Conservation (phyloP, 2,888 invertebrate species). For the Melieria crassipennis region DNA sequence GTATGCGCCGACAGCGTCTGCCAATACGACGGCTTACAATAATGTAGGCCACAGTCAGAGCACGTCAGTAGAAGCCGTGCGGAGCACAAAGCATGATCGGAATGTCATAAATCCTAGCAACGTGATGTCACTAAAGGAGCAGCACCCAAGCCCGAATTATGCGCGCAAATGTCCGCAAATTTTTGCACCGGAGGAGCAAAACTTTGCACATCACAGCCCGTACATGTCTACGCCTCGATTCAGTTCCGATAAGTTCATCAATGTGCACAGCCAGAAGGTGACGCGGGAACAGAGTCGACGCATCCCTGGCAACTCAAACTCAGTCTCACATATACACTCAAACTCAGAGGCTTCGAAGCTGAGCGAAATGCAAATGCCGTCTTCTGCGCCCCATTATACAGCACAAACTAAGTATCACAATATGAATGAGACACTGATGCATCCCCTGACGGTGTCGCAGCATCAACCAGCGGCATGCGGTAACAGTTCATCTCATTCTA, state of each 20-base stretch:
- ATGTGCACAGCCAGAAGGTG: constrained; percentile 19
- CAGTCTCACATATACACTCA: constrained; percentile 19
- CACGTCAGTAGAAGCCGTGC: constrained; percentile 21
- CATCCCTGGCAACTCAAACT: background rate
- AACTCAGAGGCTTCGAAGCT: constrained; percentile 35
- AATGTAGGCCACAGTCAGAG: constrained; percentile 13
- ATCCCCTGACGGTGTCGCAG: constrained; percentile 27
- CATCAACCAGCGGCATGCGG: constrained; percentile 30
- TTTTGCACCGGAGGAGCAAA: constrained; percentile 49
- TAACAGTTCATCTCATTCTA: constrained; percentile 21
- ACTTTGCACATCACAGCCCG: constrained; percentile 50
- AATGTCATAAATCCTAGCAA: constrained; percentile 58
- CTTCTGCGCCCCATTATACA: constrained; percentile 17
- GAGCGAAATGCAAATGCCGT: constrained; percentile 39
- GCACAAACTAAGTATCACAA: constrained; percentile 6
- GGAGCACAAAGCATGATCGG: constrained; percentile 41
- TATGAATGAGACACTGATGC: constrained; percentile 21
- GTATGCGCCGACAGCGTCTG: constrained; percentile 32
- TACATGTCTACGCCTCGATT: constrained; percentile 58
- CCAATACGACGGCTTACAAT: constrained; percentile 23
- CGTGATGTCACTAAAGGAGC: constrained; percentile 49
- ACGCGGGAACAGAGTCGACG: constrained; percentile 44
- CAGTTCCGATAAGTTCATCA: constrained; percentile 55
- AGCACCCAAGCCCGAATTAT: constrained; percentile 59
- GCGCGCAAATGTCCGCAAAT: constrained; percentile 58